Conservation (phyloP, 2,797 vertebrate genomes). For the Halcyon leucocephala region DNA sequence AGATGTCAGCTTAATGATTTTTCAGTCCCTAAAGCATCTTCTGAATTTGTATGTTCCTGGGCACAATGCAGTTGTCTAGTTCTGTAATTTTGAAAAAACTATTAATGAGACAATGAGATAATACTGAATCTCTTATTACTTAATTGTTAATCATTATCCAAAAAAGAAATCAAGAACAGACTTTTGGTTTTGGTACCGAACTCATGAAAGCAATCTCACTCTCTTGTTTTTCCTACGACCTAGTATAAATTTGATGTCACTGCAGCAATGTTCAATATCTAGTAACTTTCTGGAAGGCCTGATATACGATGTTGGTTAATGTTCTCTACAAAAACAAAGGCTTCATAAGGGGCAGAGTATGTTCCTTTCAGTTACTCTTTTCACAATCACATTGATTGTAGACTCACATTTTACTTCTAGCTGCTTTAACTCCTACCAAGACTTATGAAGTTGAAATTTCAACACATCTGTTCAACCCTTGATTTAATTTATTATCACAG, state of each 20-base stretch:
- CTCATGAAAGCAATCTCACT: neutral
- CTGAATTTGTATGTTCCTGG: neutral
- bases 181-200: neutral
- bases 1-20: neutral
- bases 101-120: neutral
- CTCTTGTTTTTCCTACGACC: neutral
- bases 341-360: neutral
- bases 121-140: neutral
- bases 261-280: neutral
- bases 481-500: fast-evolving
- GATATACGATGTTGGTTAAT: fast-evolving
- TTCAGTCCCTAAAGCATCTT: neutral
- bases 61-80: neutral
- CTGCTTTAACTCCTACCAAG: neutral
- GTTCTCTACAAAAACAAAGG: neutral
- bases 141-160: neutral
- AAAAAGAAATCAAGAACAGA: neutral
- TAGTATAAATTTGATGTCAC: neutral
- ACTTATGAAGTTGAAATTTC: neutral
- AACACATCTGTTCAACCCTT: neutral
- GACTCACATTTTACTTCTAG: neutral
- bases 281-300: neutral
- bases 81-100: neutral
- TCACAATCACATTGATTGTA: neutral
- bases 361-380: neutral